Conservation (phyloP, 37 sponge, comb jelly and placozoan species). For the Spongilla lacustris region DNA sequence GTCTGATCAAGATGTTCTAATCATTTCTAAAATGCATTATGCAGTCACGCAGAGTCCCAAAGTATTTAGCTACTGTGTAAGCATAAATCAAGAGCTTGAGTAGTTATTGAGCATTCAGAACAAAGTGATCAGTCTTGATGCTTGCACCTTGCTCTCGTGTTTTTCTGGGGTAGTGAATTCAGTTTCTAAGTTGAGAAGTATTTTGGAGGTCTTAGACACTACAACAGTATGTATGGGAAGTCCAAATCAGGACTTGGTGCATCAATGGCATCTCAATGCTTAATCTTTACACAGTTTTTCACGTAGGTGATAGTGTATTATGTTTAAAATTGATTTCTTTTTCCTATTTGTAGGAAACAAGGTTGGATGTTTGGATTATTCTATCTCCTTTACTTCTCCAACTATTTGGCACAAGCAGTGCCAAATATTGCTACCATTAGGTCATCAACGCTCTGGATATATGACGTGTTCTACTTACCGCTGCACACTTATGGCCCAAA, state of each 20-base stretch:
- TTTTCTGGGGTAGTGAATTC: not conserved
- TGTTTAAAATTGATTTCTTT: not conserved
- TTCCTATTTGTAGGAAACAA: not conserved
- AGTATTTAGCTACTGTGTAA: conserved; percentile 1
- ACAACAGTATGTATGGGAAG: conserved; percentile 16
- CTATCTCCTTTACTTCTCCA: not conserved
- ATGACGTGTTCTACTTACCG: not conserved
- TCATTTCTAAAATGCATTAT: not conserved
- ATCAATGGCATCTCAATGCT: conserved; percentile 10
- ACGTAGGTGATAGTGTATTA: not conserved
- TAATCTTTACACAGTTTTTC: conserved; percentile 12
- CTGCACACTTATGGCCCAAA: conserved; percentile 1
- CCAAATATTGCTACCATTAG: not conserved
- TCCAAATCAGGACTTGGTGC: conserved; percentile 7
- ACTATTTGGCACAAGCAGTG: not conserved
- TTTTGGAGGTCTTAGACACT: conserved; percentile 7
- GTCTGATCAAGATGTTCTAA: not conserved
- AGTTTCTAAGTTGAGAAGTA: not conserved
- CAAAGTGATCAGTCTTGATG: not conserved
- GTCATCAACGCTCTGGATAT: not conserved
- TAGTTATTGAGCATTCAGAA: not conserved
- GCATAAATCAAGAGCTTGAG: not conserved
- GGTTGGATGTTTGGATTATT: not conserved
- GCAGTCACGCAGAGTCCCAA: not conserved
- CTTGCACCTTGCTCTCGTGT: not conserved